phyloP scores from a whole-genome alignment of 1,140 invertebrate genomes.

The Acromyrmex charruanus region DNA sequence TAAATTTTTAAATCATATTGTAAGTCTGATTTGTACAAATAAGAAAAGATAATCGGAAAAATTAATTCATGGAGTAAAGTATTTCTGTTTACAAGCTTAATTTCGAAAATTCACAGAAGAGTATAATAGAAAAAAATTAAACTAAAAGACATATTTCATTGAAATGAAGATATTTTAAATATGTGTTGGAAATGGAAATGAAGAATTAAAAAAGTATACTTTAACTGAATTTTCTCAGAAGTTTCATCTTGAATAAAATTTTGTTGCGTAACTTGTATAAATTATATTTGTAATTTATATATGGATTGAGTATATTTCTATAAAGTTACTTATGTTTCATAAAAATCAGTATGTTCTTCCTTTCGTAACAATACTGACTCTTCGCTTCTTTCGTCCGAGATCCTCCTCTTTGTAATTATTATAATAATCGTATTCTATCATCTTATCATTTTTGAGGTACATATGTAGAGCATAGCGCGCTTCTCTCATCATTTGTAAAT shows the following conservation, averaged over 20 bases:
- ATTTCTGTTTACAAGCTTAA: neutral
- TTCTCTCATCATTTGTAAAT: constrained; percentile 72
- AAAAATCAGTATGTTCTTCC: constrained; percentile 18
- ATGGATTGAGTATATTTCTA: neutral
- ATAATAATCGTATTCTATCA: neutral
- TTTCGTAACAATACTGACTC: constrained; percentile 27
- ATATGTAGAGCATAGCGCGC: constrained; percentile 20
- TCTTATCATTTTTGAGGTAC: constrained; percentile 32
- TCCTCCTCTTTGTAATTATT: constrained; percentile 41
- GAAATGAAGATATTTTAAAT: neutral
- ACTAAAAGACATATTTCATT: neutral
- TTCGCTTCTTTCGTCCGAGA: constrained; percentile 47
- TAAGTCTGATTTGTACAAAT: neutral
- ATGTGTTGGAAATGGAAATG: neutral
- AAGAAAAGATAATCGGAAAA: neutral
- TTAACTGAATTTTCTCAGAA: neutral
- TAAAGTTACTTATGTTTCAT: constrained; percentile 12
- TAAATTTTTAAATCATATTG: constrained; percentile 4
- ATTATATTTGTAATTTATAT: constrained; percentile 30
- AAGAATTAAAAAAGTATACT: neutral
- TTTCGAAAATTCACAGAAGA: neutral
- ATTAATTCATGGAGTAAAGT: neutral
- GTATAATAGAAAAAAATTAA: neutral
- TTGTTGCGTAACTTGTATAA: constrained; percentile 34
- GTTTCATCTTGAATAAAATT: neutral